Base-by-base conservation (phyloP, 92 coral and sea anemone genomes). In the Phenganax marumi region DNA sequence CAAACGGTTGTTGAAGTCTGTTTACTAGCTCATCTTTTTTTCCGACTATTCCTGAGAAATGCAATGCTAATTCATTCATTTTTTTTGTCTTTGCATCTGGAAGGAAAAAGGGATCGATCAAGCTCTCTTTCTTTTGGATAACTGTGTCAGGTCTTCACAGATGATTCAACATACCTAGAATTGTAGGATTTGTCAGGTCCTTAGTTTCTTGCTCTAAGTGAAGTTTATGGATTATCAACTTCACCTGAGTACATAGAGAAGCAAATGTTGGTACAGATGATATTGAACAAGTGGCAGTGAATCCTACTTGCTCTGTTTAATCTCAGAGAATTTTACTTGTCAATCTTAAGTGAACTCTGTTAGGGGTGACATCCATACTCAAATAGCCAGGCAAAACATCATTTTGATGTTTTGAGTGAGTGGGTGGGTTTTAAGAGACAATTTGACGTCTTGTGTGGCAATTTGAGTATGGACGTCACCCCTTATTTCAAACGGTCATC, bases 1-100 rank as follows among this genome's bases (percentile, higher is more conserved):
- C 93, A 87, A 89, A 91, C 25, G 99, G 97, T 73, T 96, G 97
- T 78, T 96, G 99, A 7, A 96, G 85, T 81, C 93, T 86, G 1
- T 91, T 85, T 46, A 92, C 82, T 17, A 95, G 85, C 48, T 95
- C 97, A 87, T 92, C 97, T 72, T 95, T 95, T 66, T 76, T 89
- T 60, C 87, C 93, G 74, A 90, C 90, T 79, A 95, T 73, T 21
- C 86, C 68, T 12, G 93, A 88, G 85, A 95, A 75, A 80, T 95
- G 98, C 23, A 82, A 54, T 10, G 97, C 84, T 19, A 95, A 85
- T 79, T 92, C 90, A 25, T 92, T 90, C 56, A 95, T 66, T 43
- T 88, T 81, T 22, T 85, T 86, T 19, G 91, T 84, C 77, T 78
- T 78, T 63, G 5, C 49, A 65, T 78, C 83, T 78, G 24, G 63